Evolutionary conservation across 2,888 invertebrate genomes (phyloP), one percentile per base, ranked within the genome.

Genomic region (Limnephilus lunatus): DNA sequence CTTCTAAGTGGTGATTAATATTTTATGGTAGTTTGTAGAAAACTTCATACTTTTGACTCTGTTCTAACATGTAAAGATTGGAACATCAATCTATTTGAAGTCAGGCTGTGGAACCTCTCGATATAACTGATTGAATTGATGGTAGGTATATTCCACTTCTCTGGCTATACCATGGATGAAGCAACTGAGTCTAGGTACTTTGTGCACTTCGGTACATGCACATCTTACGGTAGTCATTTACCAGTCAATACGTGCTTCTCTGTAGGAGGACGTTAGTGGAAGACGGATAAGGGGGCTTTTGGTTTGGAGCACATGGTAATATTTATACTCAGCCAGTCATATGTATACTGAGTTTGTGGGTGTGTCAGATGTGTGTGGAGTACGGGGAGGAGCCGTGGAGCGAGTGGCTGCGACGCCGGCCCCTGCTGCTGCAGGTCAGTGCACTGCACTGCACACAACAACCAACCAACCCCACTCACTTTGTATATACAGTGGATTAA

Each of bases 401-500:
- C 95, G 96, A 96, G 95, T 96, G 96, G 97, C 96, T 96, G 96
- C 97, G 96, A 96, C 96, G 97, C 95, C 97, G 98, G 96, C 97
- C 98, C 96, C 97, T 98, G 96, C 97, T 98, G 96, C 97, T 98
- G 96, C 98, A 98, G 98, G 98, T 98, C 97, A 98, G 97, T 94
- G 93, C 92, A 92, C 90, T 89, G 93, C 94, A 93, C 92, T 95
- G 94, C 94, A 94, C 94, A 94, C 94, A 32, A 48, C 14, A 68
- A 68, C 25, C 25, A 68, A 68, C 68, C 68, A 68, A 68, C n/a
- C 68, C 68, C 68, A 2, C 25, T 68, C 68, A 68, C 68, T 68
- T 25, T 68, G 68, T 68, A 68, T 68, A 68, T 68, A 68, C 25
- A 68, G 68, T 68, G 68, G 68, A 68, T 68, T n/a, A 68, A 68